A percentile compares a stretch with the other conserved stretches of the same genome.
phyloP scores from a whole-genome alignment of 2,113 vertebrate species.

The Chaetodon auriga region DNA sequence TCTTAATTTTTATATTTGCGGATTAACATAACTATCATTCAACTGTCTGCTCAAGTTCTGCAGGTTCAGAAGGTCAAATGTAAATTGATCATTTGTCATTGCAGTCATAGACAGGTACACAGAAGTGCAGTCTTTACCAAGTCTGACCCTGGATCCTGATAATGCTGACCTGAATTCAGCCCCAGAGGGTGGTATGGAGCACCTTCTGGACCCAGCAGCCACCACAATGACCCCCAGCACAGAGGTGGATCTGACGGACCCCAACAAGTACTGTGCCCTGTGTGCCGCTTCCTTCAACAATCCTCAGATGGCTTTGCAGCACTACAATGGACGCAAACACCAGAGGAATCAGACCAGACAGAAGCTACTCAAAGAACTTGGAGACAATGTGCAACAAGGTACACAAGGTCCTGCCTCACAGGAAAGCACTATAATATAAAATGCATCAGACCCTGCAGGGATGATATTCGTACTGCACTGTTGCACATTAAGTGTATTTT shows the following conservation, averaged over 20 bases:
- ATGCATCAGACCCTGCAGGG: background rate
- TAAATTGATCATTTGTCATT: slow-evolving; percentile 10
- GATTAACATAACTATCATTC: background rate
- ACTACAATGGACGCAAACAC: slow-evolving; percentile 89
- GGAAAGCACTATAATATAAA: no score
- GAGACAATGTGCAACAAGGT: slow-evolving; percentile 72
- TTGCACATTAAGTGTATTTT: background rate
- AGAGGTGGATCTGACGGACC: slow-evolving; percentile 81
- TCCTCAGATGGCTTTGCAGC: slow-evolving; percentile 84
- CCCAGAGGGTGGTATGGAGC: slow-evolving; percentile 17
- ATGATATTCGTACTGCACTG: background rate
- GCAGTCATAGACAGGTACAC: slow-evolving; percentile 20
- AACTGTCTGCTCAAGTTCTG: background rate
- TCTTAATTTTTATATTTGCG: slow-evolving; percentile 1
- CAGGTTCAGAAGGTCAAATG: background rate
- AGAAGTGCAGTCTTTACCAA: slow-evolving; percentile 5
- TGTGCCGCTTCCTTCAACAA: slow-evolving; percentile 87
- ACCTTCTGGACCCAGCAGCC: background rate
- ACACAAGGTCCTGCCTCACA: slow-evolving; percentile 14
- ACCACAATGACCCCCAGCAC: slow-evolving; percentile 1
- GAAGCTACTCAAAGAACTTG: slow-evolving; percentile 81
- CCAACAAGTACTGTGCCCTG: slow-evolving; percentile 85
- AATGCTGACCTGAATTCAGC: slow-evolving; percentile 19
- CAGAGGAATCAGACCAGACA: slow-evolving; percentile 85
- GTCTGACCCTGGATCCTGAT: slow-evolving; percentile 11